Evolutionary conservation across 2,888 invertebrate species (phyloP), one percentile per base, ranked within the genome.

Genomic region (Neoascia interrupta): DNA sequence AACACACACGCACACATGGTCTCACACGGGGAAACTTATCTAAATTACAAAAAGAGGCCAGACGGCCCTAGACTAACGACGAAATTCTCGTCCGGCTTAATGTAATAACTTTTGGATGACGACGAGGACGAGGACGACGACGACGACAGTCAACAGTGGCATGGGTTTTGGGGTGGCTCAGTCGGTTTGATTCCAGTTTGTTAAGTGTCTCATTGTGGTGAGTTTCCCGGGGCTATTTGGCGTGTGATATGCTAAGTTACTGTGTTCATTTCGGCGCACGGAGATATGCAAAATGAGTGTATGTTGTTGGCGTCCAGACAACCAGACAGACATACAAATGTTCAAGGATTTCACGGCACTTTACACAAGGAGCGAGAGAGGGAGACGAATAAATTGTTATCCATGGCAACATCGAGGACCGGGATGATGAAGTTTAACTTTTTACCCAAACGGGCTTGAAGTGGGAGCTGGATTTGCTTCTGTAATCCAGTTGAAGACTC

Each of bases 21-120:
- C 4, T n/a, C n/a, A 26, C 8, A 26, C 10, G n/a, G 31, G 31
- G 31, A 41, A 60, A 72, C 58, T 53, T 72, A 58, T 76, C 63
- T 64, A 72, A 54, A 54, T 60, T 72, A 16, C 34, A 51, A 47
- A 64, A 34, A 45, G 60, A 21, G 53, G 37, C 21, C 49, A 69
- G 64, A 53, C 58, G 49, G 45, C 15, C 39, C 53, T 43, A 53
- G 45, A 64, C 58, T 60, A 66, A 61, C 60, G 66, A 73, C 60
- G 66, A 73, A 45, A 79, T 66, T 54, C 47, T 60, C 73, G 79
- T 73, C 39, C 66, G 54, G 73, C 45, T 61, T 79, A 73, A 79
- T 79, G 73, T 79, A 79, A 73, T 73, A 79, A 79, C 66, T 79
- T 79, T 68, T 51, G 39, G 53, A 68, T 61, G 73, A 73, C 49